Conservation (phyloP, 2,797 vertebrate species). For the Mormyrops attenuatus region DNA sequence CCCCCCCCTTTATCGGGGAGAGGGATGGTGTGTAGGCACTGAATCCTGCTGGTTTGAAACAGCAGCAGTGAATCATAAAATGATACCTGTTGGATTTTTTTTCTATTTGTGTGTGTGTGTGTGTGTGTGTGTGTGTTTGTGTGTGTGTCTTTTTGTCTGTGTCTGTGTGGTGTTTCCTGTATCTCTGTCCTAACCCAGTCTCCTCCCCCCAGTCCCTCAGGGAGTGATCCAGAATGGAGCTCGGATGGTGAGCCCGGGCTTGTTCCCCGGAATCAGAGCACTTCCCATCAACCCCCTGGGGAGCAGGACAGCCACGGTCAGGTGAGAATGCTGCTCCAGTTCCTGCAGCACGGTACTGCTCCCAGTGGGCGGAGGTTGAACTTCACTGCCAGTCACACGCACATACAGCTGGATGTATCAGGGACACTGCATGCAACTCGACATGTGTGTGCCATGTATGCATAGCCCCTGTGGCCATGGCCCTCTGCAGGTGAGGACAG, state of each 20-base stretch:
- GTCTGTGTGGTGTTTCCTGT: neutral
- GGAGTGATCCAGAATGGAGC: conserved; percentile 92
- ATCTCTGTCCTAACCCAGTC: neutral
- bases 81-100: neutral
- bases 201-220: conserved; percentile 69
- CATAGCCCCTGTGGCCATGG: neutral
- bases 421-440: neutral
- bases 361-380: neutral
- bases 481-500: neutral
- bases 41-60: neutral
- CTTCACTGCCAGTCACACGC: neutral
- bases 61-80: neutral
- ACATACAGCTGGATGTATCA: neutral
- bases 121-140: neutral
- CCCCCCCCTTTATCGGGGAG: neutral
- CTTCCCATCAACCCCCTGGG: conserved; percentile 84
- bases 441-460: neutral
- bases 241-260: conserved; percentile 81
- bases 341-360: neutral
- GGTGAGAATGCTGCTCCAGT: conserved; percentile 60
- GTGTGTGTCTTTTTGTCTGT: no score
- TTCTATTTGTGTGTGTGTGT: neutral
- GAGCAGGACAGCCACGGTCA: conserved; percentile 78
- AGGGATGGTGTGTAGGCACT: neutral
- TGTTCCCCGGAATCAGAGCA: conserved; percentile 87